Evolutionary conservation across 1,140 invertebrate genomes (phyloP).

Genomic region (Luehdorfia chinensis): DNA sequence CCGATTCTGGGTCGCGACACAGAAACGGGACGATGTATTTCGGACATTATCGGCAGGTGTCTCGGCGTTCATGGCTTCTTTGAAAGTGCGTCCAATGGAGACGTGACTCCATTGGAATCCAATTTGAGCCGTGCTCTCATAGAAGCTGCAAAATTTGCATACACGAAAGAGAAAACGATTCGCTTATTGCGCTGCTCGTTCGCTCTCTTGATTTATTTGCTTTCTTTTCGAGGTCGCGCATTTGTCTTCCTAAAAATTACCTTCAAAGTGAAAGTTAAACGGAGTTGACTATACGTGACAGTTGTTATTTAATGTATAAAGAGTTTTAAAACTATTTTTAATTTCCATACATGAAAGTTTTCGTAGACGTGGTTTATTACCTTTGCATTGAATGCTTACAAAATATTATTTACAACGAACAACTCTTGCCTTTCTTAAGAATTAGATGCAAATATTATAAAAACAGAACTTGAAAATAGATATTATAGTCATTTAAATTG

Average conservation of each 20-base stretch:
- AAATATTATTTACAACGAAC: too few relatives aligned
- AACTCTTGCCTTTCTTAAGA: too few relatives aligned
- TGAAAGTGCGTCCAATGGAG: not conserved
- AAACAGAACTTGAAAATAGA: too few relatives aligned
- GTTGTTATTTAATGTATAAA: constrained; percentile 29
- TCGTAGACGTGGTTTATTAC: not conserved
- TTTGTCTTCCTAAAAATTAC: constrained; percentile 47
- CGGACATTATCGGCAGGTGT: constrained; percentile 32
- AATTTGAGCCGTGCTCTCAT: not conserved
- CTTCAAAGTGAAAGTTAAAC: constrained; percentile 60
- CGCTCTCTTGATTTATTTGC: constrained; percentile 54
- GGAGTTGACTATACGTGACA: constrained; percentile 36
- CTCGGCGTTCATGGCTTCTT: not conserved
- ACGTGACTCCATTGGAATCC: constrained; percentile 1
- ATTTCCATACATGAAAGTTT: constrained; percentile 9
- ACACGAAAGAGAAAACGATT: constrained; percentile 51
- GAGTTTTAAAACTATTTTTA: constrained; percentile 11
- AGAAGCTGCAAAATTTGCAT: constrained; percentile 37
- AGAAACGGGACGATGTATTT: constrained; percentile 34
- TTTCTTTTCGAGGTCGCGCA: constrained; percentile 53
- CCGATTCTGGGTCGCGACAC: constrained; percentile 48
- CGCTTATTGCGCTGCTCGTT: constrained; percentile 26
- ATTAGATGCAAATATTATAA: too few relatives aligned
- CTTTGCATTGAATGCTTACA: too few relatives aligned
- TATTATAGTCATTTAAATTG: too few relatives aligned